Evolutionary conservation across 30 jellyfish, hydroid and myxozoan genomes (phyloP).

Genomic region (Aurelia aurita): DNA sequence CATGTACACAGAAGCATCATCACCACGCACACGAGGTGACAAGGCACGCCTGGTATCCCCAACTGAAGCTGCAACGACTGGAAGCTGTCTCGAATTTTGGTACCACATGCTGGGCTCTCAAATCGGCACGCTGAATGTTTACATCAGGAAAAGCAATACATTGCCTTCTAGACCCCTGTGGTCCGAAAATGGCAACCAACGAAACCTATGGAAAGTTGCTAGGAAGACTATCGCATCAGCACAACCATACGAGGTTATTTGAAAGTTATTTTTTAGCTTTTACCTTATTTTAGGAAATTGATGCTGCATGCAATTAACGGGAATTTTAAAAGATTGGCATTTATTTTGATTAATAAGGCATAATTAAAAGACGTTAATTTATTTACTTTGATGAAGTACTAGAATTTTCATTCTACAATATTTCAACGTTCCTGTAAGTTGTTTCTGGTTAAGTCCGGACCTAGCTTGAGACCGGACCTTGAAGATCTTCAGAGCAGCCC

Average conservation of each 20-base stretch:
- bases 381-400: no score
- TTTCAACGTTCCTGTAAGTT: no score
- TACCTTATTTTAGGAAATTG: neutral
- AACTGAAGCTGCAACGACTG: slow-evolving; percentile 70
- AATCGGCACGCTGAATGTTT: slow-evolving; percentile 74
- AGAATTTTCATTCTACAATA: no score
- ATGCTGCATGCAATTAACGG: no score
- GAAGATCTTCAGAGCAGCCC: no score
- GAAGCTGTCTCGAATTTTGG: slow-evolving; percentile 90
- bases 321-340: no score
- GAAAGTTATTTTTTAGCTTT: neutral
- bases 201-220: slow-evolving; percentile 89
- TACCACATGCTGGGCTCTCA: slow-evolving; percentile 85
- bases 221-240: slow-evolving; percentile 63
- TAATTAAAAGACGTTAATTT: no score
- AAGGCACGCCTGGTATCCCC: slow-evolving; percentile 91
- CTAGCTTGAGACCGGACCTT: no score
- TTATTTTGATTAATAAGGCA: no score
- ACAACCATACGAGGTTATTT: slow-evolving; percentile 78
- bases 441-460: no score
- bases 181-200: slow-evolving; percentile 91
- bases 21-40: slow-evolving; percentile 83
- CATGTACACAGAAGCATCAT: slow-evolving; percentile 95
- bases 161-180: slow-evolving; percentile 79
- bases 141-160: slow-evolving; percentile 30